Conservation (phyloP, 2,113 vertebrate species). For the Promerops cafer region DNA sequence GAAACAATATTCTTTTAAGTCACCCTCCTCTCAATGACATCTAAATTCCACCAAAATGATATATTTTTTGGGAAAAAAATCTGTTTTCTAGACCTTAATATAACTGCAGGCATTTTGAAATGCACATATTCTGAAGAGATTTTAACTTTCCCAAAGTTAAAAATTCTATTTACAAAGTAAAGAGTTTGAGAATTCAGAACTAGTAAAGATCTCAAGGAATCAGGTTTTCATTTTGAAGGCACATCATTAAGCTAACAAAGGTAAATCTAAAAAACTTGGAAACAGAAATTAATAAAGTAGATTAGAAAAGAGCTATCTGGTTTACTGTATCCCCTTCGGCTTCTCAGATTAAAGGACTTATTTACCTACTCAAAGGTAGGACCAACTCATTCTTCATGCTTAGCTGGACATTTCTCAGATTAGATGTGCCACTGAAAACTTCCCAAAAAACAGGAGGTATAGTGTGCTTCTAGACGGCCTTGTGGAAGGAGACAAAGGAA, state of each 20-base stretch:
- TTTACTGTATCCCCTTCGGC: neutral
- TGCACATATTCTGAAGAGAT: neutral
- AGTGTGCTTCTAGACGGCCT: neutral
- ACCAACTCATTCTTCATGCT: neutral
- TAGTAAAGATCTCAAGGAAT: neutral
- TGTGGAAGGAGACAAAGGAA: neutral
- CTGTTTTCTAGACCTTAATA: neutral
- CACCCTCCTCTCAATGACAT: neutral
- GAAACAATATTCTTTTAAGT: neutral
- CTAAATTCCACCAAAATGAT: neutral
- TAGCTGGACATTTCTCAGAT: neutral
- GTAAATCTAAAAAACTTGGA: neutral
- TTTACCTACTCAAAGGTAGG: neutral
- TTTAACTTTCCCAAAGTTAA: neutral
- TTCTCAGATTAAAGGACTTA: neutral
- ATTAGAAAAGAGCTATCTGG: neutral
- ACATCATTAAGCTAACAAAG: neutral
- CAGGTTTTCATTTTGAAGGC: neutral
- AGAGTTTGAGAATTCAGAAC: neutral
- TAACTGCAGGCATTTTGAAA: neutral
- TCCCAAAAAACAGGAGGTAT: neutral
- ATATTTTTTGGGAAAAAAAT: neutral
- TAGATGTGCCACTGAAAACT: neutral
- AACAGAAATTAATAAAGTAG: neutral
- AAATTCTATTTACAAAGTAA: neutral